Evolutionary conservation across 2,888 invertebrate species (phyloP).

Genomic region (Gari tellinella): DNA sequence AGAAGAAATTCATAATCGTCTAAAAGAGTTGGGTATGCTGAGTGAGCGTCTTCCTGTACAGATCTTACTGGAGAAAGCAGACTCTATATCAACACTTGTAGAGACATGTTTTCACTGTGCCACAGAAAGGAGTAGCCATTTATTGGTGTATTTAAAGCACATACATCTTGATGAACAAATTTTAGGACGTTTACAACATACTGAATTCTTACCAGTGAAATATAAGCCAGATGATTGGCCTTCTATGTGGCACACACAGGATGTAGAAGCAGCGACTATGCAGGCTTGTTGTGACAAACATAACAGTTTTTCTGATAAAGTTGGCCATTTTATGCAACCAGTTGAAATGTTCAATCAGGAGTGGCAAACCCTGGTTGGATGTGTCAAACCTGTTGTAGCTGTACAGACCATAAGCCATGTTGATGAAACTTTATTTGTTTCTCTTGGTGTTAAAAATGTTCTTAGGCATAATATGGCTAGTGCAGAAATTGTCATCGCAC

Average conservation of each 20-base stretch:
- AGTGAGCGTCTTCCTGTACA: constrained; percentile 4
- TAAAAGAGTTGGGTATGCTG: constrained; percentile 22
- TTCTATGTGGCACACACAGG: not conserved
- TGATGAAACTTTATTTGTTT: no score
- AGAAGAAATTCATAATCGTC: not conserved
- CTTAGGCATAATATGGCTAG: no score
- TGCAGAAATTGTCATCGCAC: no score
- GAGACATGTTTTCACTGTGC: constrained; percentile 25
- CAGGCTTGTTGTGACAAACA: no score
- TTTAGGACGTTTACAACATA: not conserved
- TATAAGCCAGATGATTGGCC: constrained; percentile 22
- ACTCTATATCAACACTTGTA: not conserved
- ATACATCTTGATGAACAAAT: not conserved
- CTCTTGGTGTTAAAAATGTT: no score
- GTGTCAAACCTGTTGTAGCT: no score
- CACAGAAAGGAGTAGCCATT: not conserved
- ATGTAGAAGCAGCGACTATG: not conserved
- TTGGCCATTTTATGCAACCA: no score
- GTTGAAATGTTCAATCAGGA: no score
- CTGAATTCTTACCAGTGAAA: constrained; percentile 15
- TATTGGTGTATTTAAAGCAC: constrained; percentile 17
- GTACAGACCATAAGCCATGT: no score
- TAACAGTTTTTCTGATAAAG: no score
- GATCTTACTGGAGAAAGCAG: constrained; percentile 13
- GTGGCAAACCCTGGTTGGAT: no score